A percentile compares a stretch with the other conserved stretches of the same genome.
phyloP scores from a whole-genome alignment of 2,113 vertebrate genomes.

The Callocephalon fimbriatum region DNA sequence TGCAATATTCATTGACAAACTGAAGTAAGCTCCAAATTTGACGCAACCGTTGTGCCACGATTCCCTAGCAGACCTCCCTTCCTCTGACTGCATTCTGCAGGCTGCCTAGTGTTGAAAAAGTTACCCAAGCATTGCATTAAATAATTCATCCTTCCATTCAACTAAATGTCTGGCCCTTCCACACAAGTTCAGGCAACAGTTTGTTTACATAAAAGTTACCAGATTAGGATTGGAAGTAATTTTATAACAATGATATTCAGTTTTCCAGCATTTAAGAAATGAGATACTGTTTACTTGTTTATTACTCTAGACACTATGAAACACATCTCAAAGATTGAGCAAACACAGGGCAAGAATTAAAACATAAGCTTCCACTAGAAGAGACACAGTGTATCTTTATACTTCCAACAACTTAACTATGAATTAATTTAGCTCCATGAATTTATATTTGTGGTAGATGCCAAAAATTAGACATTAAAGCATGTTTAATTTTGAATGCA shows the following conservation, averaged over 20 bases:
- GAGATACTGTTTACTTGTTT: not conserved
- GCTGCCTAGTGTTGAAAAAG: not conserved
- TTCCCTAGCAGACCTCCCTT: not conserved
- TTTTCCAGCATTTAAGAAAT: not conserved
- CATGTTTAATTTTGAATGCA: not conserved
- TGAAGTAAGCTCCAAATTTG: not conserved
- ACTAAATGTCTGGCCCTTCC: not conserved
- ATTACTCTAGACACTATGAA: not conserved
- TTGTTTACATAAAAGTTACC: not conserved
- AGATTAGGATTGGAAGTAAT: not conserved
- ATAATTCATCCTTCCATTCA: not conserved
- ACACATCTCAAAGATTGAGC: not conserved
- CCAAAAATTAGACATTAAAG: not conserved
- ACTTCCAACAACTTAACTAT: not conserved
- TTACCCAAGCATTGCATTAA: not conserved
- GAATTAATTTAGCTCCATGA: not conserved
- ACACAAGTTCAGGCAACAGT: not conserved
- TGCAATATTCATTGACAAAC: not conserved
- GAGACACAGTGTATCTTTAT: not conserved
- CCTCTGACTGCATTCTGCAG: not conserved
- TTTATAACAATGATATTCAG: not conserved
- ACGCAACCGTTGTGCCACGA: not conserved
- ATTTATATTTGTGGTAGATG: not conserved
- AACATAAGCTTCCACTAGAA: not conserved
- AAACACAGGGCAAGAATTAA: not conserved